Evolutionary conservation across 1,140 invertebrate genomes (phyloP), one percentile per base, ranked within the genome.

Genomic region (Drosophila simulans): DNA sequence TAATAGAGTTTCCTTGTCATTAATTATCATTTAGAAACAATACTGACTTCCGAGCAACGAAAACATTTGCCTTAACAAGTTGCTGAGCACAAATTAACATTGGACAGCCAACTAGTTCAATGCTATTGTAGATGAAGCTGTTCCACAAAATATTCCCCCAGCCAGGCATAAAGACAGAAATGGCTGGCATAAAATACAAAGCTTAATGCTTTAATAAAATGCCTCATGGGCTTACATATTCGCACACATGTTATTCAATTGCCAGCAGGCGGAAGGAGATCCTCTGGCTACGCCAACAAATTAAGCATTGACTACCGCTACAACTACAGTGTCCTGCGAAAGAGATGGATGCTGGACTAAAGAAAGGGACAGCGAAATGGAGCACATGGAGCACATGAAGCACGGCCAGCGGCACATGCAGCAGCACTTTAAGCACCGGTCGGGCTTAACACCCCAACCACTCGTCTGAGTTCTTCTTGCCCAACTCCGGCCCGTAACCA

Each of bases 161-260:
- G 39, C 17, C 46, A 22, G 4, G 35, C 46, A 53, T 66, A 82
- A 77, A 60, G 43, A 74, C 77, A 57, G 55, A 60, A 57, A 66
- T 68, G 37, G 76, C 56, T 65, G 31, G 52, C 78, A 85, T 85
- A 81, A 85, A 86, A 75, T 86, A 68, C 73, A 69, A 71, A 66
- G 43, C 60, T 78, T 85, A 86, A 85, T 88, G 83, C 78, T 74
- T 82, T 86, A 82, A 86, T 88, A 82, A 81, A 86, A 86, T 56
- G 52, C 74, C 73, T 54, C 45, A 46, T 70, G 59, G 66, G 43
- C 71, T 42, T 60, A 64, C 55, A 49, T 12, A 39, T 34, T 27
- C 31, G 57, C 77, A 73, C 68, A 86, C 82, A 85, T 81, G 77
- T 73, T 86, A 81, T 81, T 77, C 78, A 77, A 86, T 84, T 84